These are phyloP conservation scores for Copidosoma aretas DNA, from an alignment of 2,888 invertebrate species.

Conservation along the genomic window DNA sequence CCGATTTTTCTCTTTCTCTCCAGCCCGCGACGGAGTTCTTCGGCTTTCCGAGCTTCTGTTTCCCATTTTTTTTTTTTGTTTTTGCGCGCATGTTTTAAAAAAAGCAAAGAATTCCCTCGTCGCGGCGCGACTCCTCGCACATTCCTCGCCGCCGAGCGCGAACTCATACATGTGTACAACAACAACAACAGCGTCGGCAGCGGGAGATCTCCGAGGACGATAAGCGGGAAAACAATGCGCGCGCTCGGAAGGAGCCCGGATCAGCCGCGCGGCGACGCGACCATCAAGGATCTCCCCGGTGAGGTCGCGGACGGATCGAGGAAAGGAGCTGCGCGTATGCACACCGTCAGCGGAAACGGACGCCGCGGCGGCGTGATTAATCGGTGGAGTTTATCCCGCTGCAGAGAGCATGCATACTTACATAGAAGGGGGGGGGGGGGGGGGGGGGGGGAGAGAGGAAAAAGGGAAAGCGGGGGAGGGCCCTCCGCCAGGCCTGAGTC, in stretches of 20 bases:
- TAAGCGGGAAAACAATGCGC: conserved; percentile 27
- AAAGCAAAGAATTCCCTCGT: neutral
- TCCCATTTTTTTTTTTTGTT: neutral
- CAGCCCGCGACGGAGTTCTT: neutral
- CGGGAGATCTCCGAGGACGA: conserved; percentile 25
- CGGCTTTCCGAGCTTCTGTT: neutral
- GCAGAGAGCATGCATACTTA: too few species aligned
- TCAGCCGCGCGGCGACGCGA: neutral
- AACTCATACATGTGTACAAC: conserved; percentile 5
- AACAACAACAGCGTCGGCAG: neutral
- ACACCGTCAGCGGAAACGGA: too few species aligned
- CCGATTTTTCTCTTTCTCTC: neutral
- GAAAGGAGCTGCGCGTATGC: neutral
- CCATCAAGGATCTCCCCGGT: too few species aligned
- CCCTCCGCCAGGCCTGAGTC: conserved; percentile 22
- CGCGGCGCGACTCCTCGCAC: neutral
- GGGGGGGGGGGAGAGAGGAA: too few species aligned
- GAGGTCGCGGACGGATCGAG: neutral
- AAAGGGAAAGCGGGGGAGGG: neutral
- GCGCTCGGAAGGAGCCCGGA: conserved; percentile 3
- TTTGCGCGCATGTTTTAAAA: neutral
- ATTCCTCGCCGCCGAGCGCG: conserved; percentile 7
- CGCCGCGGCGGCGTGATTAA: too few species aligned
- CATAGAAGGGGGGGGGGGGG: too few species aligned
- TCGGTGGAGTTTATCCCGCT: too few species aligned